Base-by-base conservation (phyloP, 1,140 invertebrate genomes). In the Heliconius hewitsoni region DNA sequence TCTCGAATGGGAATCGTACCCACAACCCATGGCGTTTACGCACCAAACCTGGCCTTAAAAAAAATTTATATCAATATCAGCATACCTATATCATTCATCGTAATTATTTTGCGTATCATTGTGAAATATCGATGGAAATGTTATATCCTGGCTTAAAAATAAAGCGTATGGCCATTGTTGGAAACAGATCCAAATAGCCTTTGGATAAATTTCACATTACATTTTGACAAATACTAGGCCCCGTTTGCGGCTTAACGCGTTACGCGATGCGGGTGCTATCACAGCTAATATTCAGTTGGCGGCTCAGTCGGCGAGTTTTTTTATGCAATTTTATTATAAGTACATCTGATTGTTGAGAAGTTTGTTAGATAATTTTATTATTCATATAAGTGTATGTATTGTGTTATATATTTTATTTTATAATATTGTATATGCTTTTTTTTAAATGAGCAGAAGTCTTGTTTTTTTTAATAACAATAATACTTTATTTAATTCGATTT, bases 181-280 rank as follows among this genome's bases (percentile, higher is more conserved):
- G 57, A 46, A 76, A 66, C 74, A 74, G 52, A 74, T 74, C 73
- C 73, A 30, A 74, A 70, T 76, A 76, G 74, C 74, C 57, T 76
- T 66, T 76, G 74, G 74, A 76, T 76, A 42, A 76, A 76, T 76
- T 76, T 76, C 57, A 34, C 57, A 76, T 76, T 66, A 76, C 74
- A 66, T n/a, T 39, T 66, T 76, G 74, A 76, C 74, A 76, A 76
- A 76, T 76, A 66, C 57, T 76, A 76, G 74, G 55, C 60, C 57
- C 27, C 18, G 37, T 66, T 76, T 76, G 57, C 74, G 57, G 74
- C 57, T 76, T 66, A 76, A 76, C 74, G 57, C 74, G 11, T 46
- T 37, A 66, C 57, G 74, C 57, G 37, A 76, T 66, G 74, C 34
- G 74, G 74, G 55, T 27, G 39, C 60, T 23, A 66, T 42, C 74